These are phyloP conservation scores for Choloepus hoffmanni DNA, from an alignment of 2,113 vertebrate species.

Conservation along the genomic window DNA sequence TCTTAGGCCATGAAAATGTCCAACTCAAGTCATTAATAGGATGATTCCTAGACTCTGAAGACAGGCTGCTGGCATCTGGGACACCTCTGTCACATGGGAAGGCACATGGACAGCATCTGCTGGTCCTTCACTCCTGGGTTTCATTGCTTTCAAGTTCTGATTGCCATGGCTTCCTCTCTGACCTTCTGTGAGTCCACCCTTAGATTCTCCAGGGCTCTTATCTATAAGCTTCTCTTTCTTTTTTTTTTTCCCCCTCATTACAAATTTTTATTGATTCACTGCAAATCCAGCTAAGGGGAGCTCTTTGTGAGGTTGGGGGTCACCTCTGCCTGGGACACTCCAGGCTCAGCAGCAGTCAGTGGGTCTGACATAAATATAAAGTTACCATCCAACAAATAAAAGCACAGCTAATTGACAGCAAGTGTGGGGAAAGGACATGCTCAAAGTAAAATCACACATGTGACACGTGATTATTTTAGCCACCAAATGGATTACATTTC, in stretches of 20 bases:
- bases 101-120: no score
- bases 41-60: no score
- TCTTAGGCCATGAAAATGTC: no score
- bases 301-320: background rate
- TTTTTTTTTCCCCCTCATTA: background rate
- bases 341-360: accelerated
- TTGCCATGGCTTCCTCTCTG: no score
- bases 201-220: no score
- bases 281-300: accelerated
- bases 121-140: no score
- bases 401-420: background rate
- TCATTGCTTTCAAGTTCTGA: no score
- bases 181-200: no score
- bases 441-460: accelerated
- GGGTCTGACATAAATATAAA: background rate
- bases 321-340: background rate
- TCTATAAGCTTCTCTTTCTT: no score
- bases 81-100: no score
- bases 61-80: no score
- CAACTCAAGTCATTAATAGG: no score
- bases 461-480: background rate
- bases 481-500: accelerated
- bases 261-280: slow-evolving; percentile 4
- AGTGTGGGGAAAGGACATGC: background rate
- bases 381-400: background rate